Conservation (phyloP, 2,113 vertebrate genomes). For the Anhinga anhinga region DNA sequence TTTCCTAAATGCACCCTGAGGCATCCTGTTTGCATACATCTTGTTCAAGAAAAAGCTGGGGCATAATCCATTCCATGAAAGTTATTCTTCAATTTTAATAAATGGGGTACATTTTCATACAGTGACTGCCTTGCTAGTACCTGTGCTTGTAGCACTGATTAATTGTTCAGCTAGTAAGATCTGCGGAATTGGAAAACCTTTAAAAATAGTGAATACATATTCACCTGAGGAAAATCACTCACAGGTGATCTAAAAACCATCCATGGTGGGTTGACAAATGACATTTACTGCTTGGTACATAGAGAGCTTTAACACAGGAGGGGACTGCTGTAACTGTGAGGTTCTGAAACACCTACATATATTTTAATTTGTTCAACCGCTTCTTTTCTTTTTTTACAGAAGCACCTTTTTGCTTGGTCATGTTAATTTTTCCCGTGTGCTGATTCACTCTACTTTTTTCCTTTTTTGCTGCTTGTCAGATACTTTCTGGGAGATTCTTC, state of each 20-base stretch:
- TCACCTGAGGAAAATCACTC: not conserved
- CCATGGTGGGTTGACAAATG: not conserved
- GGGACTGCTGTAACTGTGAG: not conserved
- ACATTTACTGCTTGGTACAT: not conserved
- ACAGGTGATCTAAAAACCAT: not conserved
- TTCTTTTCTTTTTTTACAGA: conserved; percentile 1
- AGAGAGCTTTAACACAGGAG: not conserved
- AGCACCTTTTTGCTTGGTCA: conserved; percentile 13
- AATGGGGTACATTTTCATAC: not conserved
- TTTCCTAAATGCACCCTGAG: not conserved
- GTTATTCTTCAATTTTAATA: not conserved
- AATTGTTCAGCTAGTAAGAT: conserved; percentile 14
- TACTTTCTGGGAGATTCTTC: conserved; percentile 17
- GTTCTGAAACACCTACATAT: not conserved
- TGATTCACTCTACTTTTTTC: not conserved
- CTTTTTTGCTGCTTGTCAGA: not conserved
- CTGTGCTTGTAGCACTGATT: not conserved
- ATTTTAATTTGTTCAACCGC: not conserved
- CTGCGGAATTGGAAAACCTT: not conserved
- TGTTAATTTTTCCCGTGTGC: not conserved
- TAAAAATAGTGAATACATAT: not conserved
- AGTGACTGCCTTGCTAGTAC: not conserved
- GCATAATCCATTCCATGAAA: not conserved
- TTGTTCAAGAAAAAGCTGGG: not conserved
- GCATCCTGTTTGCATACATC: not conserved